These are phyloP conservation scores for Gadopsis bispinosus DNA, from an alignment of 2,797 vertebrate genomes.

Conservation along the genomic window DNA sequence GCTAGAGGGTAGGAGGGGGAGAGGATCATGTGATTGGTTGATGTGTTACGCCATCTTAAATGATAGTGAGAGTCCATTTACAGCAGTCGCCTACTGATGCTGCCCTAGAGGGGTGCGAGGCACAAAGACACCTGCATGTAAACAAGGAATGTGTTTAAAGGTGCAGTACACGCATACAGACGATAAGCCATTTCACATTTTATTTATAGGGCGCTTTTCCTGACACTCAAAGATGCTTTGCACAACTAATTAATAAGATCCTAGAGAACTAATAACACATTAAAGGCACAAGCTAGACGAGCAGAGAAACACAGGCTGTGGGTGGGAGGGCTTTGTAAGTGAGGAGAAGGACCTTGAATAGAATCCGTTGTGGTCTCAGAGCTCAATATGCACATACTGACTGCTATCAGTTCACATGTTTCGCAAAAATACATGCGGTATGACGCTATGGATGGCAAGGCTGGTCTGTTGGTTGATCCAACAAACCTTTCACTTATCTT, in stretches of 20 bases:
- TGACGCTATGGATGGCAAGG: background rate
- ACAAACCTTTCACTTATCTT: background rate
- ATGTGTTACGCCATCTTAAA: constrained; percentile 85
- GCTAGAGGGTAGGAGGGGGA: constrained; percentile 64
- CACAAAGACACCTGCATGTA: constrained; percentile 49
- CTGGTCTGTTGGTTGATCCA: background rate
- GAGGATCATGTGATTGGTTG: constrained; percentile 79
- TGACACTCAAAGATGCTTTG: background rate
- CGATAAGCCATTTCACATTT: background rate
- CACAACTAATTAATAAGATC: background rate
- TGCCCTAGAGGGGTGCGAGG: constrained; percentile 45
- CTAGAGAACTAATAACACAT: background rate
- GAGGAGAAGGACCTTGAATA: constrained; percentile 13
- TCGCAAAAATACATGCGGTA: background rate
- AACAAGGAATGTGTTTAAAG: constrained; percentile 36
- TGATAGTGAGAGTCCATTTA: constrained; percentile 86
- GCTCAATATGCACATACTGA: background rate
- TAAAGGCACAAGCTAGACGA: background rate
- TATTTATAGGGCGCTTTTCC: background rate
- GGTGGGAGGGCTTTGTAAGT: background rate
- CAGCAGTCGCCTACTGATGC: constrained; percentile 59
- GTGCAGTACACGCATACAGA: constrained; percentile 7
- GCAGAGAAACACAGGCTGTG: background rate
- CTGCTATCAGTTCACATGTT: background rate
- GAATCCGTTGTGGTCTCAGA: background rate